These are phyloP conservation scores for Trissonchulus latispiculum DNA, from an alignment of 2,888 invertebrate genomes.

Conservation along the genomic window DNA sequence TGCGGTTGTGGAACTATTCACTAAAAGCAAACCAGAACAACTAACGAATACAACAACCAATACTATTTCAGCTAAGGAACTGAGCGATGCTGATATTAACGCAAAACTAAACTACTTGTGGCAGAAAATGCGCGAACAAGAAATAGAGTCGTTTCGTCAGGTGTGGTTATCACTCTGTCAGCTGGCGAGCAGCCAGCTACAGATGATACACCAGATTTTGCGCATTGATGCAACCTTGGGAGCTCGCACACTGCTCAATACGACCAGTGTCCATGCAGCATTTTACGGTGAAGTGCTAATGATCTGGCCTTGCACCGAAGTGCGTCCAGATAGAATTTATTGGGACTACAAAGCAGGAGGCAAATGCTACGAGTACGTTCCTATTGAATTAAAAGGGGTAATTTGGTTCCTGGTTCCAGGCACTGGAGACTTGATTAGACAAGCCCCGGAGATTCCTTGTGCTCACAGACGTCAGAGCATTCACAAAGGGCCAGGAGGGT, in stretches of 20 bases:
- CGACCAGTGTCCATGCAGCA: background rate
- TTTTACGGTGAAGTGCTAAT: background rate
- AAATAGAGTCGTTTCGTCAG: background rate
- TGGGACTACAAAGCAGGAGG: background rate
- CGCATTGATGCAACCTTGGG: background rate
- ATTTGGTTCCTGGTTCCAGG: constrained; percentile 12
- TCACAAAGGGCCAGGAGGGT: background rate
- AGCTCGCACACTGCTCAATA: background rate
- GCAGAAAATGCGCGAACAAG: background rate
- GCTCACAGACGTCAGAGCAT: background rate
- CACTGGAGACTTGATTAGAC: background rate
- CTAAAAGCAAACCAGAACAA: background rate
- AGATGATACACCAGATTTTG: background rate
- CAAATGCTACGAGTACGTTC: background rate
- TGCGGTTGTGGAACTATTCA: background rate
- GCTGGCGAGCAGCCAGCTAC: background rate
- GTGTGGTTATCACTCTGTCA: background rate
- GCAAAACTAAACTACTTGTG: background rate
- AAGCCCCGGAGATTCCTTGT: background rate
- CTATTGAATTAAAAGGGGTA: background rate
- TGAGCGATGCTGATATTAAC: background rate
- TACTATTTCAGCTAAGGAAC: background rate
- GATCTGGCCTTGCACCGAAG: background rate
- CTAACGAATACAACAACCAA: background rate
- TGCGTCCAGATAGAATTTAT: background rate